phyloP scores from a whole-genome alignment of 2,797 vertebrate genomes.

The Pangasius krempfi region DNA sequence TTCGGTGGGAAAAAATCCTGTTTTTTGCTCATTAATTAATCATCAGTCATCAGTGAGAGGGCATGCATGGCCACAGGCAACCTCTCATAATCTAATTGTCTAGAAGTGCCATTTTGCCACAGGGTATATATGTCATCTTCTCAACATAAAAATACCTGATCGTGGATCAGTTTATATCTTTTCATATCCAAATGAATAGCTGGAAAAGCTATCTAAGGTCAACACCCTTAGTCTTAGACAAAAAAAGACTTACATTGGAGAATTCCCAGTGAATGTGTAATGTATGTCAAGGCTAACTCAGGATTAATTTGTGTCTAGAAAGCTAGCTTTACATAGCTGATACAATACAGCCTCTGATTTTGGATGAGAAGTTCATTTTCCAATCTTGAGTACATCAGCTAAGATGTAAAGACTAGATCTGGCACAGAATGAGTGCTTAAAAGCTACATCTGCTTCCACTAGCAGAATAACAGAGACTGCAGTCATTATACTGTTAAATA shows the following conservation, averaged over 20 bases:
- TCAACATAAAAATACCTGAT: not conserved
- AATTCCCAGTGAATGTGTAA: not conserved
- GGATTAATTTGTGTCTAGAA: slow-evolving; percentile 34
- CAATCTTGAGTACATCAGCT: not conserved
- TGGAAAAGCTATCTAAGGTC: slow-evolving; percentile 4
- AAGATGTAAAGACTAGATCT: slow-evolving; percentile 18
- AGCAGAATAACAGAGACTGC: slow-evolving; percentile 38
- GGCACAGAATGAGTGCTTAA: slow-evolving; percentile 19
- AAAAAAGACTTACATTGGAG: not conserved
- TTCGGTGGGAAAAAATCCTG: slow-evolving; percentile 15
- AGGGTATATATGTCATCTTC: slow-evolving; percentile 2
- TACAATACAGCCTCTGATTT: slow-evolving; percentile 1
- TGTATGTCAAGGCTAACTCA: not conserved
- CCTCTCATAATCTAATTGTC: slow-evolving; percentile 2
- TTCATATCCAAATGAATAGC: slow-evolving; percentile 13
- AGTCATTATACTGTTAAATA: slow-evolving; percentile 58
- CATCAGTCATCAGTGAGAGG: not conserved
- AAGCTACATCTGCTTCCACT: slow-evolving; percentile 13
- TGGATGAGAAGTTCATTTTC: slow-evolving; percentile 30
- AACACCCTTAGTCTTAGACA: not conserved
- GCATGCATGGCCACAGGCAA: slow-evolving; percentile 9
- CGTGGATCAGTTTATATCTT: not conserved
- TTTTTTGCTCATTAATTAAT: slow-evolving; percentile 15
- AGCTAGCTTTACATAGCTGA: not conserved
- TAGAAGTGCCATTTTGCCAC: slow-evolving; percentile 12